A percentile compares a stretch with the other conserved stretches of the same genome.
These are phyloP conservation scores for Phaonia tiefii DNA, from an alignment of 2,888 invertebrate species.

Conservation along the genomic window DNA sequence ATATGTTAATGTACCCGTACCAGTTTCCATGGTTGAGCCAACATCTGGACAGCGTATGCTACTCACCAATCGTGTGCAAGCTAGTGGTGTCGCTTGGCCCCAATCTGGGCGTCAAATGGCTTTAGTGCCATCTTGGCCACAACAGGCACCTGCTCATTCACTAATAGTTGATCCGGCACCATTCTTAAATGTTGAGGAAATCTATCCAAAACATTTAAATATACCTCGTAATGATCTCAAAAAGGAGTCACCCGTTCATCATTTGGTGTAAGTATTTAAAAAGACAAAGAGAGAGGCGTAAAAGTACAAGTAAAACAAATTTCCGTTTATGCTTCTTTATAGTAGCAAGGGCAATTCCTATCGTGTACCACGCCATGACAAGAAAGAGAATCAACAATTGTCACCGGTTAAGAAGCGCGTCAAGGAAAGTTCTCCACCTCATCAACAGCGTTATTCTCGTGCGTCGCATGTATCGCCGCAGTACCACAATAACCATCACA, in stretches of 20 bases:
- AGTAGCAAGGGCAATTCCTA: slow-evolving; percentile 79
- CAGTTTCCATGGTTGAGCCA: slow-evolving; percentile 96
- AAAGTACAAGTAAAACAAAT: no score
- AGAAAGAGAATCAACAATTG: slow-evolving; percentile 93
- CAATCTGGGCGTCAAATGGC: slow-evolving; percentile 87
- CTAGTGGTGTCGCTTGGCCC: slow-evolving; percentile 80
- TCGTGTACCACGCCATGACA: slow-evolving; percentile 83
- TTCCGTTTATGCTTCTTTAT: slow-evolving; percentile 27
- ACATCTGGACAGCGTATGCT: slow-evolving; percentile 90
- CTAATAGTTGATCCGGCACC: slow-evolving; percentile 89
- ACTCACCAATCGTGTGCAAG: slow-evolving; percentile 82
- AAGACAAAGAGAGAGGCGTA: not conserved
- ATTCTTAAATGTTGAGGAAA: slow-evolving; percentile 84
- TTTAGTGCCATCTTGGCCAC: slow-evolving; percentile 92
- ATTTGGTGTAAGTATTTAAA: slow-evolving; percentile 78
- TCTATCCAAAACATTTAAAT: slow-evolving; percentile 83
- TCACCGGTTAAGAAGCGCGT: slow-evolving; percentile 98
- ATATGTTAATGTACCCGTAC: slow-evolving; percentile 86
- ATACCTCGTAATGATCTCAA: slow-evolving; percentile 83
- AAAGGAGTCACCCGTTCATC: slow-evolving; percentile 82
- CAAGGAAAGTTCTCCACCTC: slow-evolving; percentile 96
- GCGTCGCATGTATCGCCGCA: slow-evolving; percentile 80
- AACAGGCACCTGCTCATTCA: slow-evolving; percentile 86
- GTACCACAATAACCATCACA: slow-evolving; percentile 79
- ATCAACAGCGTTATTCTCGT: slow-evolving; percentile 81